Evolutionary conservation across 2,113 vertebrate species (phyloP).

Genomic region (Eulemur macaco): DNA sequence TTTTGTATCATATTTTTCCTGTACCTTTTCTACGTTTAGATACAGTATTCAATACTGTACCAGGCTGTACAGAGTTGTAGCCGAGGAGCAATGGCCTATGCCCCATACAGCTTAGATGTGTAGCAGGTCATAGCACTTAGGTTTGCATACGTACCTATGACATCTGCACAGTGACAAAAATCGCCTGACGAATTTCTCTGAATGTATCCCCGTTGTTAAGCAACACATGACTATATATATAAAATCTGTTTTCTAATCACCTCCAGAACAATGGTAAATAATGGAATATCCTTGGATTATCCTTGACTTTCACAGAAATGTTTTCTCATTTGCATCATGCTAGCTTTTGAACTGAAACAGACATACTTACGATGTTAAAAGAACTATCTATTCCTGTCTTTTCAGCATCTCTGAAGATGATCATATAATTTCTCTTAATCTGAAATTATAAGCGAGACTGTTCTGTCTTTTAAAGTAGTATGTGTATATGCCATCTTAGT

Average conservation of each 20-base stretch:
- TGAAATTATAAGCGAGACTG: background rate
- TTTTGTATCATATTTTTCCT: background rate
- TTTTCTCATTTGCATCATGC: background rate
- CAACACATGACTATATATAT: background rate
- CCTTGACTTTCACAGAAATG: background rate
- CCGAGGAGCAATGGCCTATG: background rate
- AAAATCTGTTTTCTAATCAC: background rate
- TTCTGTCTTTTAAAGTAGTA: background rate
- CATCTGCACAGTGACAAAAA: background rate
- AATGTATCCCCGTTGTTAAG: background rate
- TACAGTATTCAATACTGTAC: background rate
- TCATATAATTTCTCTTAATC: background rate
- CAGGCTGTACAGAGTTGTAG: background rate
- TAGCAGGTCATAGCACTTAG: background rate
- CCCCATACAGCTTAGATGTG: background rate
- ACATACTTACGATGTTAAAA: background rate
- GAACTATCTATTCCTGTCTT: background rate
- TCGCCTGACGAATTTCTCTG: background rate
- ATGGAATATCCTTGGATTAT: background rate
- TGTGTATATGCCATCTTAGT: background rate
- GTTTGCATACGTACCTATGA: background rate
- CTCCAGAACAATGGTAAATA: conserved; percentile 1
- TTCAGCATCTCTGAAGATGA: background rate
- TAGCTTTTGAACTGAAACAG: background rate
- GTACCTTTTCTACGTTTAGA: background rate